Evolutionary conservation across 2,113 vertebrate species (phyloP), one percentile per base, ranked within the genome.

Genomic region (Cyprinodon tularosa): DNA sequence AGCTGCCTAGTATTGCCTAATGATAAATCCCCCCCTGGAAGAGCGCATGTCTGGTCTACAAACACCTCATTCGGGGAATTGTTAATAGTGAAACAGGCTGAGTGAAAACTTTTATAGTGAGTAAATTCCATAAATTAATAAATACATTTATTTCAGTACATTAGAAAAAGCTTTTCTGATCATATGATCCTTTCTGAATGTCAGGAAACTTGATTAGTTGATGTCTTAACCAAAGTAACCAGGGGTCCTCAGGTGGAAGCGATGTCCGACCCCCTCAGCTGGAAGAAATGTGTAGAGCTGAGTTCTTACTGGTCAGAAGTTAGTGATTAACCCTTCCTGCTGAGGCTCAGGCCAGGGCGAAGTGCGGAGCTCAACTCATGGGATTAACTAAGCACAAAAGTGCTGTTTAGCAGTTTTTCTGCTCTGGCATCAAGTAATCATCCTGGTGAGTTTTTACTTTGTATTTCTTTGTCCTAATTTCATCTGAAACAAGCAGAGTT

Each of bases 301-400:
- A 57, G n/a, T 62, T 45, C 62, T 65, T 37, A 59, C 63, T 81
- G 77, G 74, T 83, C 10, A 73, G 69, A 73, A 70, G 84, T 92
- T 84, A 76, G 88, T 83, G 82, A 92, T 91, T 91, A 93, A 92
- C 92, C 90, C 86, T 84, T 92, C 66, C 77, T 68, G 78, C 73
- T 44, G 61, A 81, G 73, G 78, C 62, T 73, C 62, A 62, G 72
- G 72, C 76, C 53, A 72, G 81, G 75, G 77, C 17, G 72, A 86
- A 84, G 81, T 89, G 60, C 66, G 9, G 69, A 71, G 62, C 45
- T 61, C 13, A 77, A 74, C 36, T 71, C 39, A 61, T 47, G 50
- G 53, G 22, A 68, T 66, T 66, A 63, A 50, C n/a, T 45, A 40
- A 64, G 45, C 36, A 8, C 14, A 6, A 6, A 69, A 79, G 10